Evolutionary conservation across 2,113 vertebrate species (phyloP).

Genomic region (Limnothrissa miodon): DNA sequence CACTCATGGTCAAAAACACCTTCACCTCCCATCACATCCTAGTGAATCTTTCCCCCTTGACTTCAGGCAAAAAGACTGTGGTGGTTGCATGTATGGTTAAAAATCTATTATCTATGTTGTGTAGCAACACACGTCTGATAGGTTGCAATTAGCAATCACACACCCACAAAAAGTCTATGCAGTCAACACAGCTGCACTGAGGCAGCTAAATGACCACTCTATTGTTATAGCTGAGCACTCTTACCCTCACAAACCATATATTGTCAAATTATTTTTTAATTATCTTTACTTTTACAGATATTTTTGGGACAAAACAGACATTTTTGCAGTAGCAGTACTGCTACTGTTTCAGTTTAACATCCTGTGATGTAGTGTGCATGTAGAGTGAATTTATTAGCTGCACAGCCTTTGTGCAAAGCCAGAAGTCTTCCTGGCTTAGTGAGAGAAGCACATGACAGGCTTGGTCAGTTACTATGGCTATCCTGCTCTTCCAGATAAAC

Average conservation of each 20-base stretch:
- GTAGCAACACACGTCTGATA: conserved; percentile 22
- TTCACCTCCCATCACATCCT: not conserved
- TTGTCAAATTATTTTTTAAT: too few species aligned
- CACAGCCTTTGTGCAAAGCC: not conserved
- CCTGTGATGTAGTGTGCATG: not conserved
- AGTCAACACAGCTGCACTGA: conserved; percentile 21
- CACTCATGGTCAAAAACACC: not conserved
- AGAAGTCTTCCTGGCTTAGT: not conserved
- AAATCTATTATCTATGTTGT: not conserved
- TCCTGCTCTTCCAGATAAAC: not conserved
- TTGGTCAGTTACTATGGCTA: not conserved
- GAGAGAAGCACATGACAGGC: not conserved
- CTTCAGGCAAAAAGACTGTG: not conserved
- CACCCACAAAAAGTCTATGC: not conserved
- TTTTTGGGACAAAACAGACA: not conserved
- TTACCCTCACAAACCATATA: too few species aligned
- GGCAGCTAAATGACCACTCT: not conserved
- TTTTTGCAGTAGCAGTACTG: not conserved
- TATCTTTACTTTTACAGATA: too few species aligned
- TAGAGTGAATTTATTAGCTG: not conserved
- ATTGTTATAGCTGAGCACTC: too few species aligned
- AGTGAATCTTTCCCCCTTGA: not conserved
- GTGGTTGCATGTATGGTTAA: not conserved
- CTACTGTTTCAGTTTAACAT: not conserved
- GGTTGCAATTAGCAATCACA: conserved; percentile 28